Conservation (phyloP, 2,888 invertebrate genomes). For the Eupithecia dodoneata region DNA sequence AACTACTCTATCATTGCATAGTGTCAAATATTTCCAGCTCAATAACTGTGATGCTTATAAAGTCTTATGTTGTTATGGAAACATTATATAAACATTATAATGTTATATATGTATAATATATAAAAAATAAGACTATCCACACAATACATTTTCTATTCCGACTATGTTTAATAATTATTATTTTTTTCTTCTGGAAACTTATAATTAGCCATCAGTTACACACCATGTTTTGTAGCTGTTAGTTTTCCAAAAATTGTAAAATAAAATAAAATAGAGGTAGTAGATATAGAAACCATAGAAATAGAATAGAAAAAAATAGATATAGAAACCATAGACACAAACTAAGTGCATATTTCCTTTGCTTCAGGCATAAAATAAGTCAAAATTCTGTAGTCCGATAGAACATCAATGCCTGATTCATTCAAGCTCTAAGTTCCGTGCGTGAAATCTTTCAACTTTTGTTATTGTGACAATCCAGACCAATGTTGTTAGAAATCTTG, state of each 20-base stretch:
- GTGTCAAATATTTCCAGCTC: neutral
- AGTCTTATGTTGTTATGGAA: neutral
- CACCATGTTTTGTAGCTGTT: too few species aligned
- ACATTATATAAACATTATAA: neutral
- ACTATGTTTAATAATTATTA: too few species aligned
- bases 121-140: too few species aligned
- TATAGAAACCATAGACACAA: neutral
- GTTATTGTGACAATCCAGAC: slow-evolving; percentile 36
- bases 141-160: too few species aligned
- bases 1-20: neutral
- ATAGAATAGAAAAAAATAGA: too few species aligned
- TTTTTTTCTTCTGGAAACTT: too few species aligned
- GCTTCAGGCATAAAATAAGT: neutral
- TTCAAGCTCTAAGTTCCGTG: slow-evolving; percentile 13
- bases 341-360: neutral
- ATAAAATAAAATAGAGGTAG: too few species aligned
- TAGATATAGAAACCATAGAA: too few species aligned
- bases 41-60: neutral
- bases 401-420: neutral
- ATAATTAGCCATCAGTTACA: too few species aligned
- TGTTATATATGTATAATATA: too few species aligned
- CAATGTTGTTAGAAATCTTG: slow-evolving; percentile 38
- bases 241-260: too few species aligned
- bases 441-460: slow-evolving; percentile 13
- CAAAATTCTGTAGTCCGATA: neutral